phyloP scores from a whole-genome alignment of 2,888 invertebrate genomes.

The Spatulosminthurus flaviceps region DNA sequence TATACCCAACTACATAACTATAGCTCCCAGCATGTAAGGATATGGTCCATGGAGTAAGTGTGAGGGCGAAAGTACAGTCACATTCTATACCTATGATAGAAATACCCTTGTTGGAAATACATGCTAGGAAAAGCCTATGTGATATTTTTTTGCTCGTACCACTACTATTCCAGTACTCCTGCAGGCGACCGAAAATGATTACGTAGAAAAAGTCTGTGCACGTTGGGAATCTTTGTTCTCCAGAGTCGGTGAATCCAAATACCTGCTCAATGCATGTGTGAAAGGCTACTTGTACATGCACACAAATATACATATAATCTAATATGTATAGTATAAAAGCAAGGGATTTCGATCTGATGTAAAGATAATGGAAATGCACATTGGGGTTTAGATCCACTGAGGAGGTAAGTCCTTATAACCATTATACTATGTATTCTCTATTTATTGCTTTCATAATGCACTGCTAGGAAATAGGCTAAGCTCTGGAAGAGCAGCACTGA shows the following conservation, averaged over 20 bases:
- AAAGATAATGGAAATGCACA: no score
- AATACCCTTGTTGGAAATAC: constrained; percentile 51
- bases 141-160: constrained; percentile 38
- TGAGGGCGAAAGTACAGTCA: no score
- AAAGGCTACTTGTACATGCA: background rate
- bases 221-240: constrained; percentile 4
- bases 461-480: background rate
- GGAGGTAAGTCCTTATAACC: no score
- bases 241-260: background rate
- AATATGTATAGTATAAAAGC: no score
- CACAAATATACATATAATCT: no score
- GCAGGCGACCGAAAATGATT: constrained; percentile 47
- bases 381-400: no score
- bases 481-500: background rate
- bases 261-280: constrained; percentile 3
- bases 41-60: no score
- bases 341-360: no score
- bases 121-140: constrained; percentile 51
- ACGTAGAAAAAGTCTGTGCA: constrained; percentile 15
- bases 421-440: background rate
- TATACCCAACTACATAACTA: no score
- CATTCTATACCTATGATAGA: constrained; percentile 51
- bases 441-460: constrained; percentile 9
- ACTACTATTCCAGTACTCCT: constrained; percentile 27
- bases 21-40: no score